Base-by-base conservation (phyloP, 2,888 invertebrate genomes). In the Proisotoma minuta region DNA sequence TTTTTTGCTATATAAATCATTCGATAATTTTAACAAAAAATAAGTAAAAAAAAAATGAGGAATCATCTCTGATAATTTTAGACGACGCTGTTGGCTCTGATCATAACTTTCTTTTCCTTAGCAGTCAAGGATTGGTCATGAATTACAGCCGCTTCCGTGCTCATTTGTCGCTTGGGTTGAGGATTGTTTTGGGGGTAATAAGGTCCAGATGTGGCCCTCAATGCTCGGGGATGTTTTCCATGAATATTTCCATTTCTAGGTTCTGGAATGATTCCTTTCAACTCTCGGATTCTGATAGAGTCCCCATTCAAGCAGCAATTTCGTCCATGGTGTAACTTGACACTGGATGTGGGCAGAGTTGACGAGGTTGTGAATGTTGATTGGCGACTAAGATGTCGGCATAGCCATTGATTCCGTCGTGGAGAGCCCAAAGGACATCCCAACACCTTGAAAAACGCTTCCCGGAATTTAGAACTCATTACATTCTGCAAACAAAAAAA, bases 401-500 rank as follows among this genome's bases (percentile, higher is more conserved):
- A 74, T 29, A 73, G 65, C 72, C 71, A 72, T 18, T 69, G 71
- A 74, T 77, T 60, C 75, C 78, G 26, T 47, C 74, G 76, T 68
- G 63, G 76, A 75, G 40, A 74, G 66, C n/a, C 60, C 62, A 66
- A 58, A 23, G 70, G 58, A 69, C 74, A 29, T 57, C 73, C 75
- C 24, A 79, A 75, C 3, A 89, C 78, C 74, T 84, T 84, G 58
- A 87, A 81, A 73, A 91, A 90, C 3, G 89, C 90, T 56, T 86
- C 86, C 8, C 93, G 84, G 79, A 94, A 94, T 77, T 92, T 93
- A 1, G 91, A 89, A 62, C 91, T 91, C 87, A 93, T 91, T 59
- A 93, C 83, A 77, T 92, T 93, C 56, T 56, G 56, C n/a, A 43
- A 43, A 43, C 8, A 8, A 34, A 34, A 34, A 10, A 34, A 34